Percentiles rank a stretch among this genome's conserved stretches.
Conservation (phyloP, 2,888 invertebrate species). For the Muschampia plurimacula region DNA sequence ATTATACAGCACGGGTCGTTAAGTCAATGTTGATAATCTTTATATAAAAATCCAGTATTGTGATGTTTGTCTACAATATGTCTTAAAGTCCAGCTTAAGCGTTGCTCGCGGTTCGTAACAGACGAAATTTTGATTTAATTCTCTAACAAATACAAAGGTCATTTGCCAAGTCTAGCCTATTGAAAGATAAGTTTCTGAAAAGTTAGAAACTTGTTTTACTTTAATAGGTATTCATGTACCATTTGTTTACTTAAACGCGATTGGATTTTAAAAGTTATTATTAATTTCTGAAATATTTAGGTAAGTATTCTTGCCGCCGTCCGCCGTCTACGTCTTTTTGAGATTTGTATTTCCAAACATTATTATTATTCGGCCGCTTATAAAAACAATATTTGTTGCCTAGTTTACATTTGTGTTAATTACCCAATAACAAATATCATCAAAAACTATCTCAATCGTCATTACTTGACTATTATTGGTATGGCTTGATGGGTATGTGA, state of each 20-base stretch:
- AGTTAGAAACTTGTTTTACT: not conserved
- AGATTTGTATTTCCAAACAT: no score
- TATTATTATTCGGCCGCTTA: no score
- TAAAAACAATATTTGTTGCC: no score
- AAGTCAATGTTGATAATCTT: no score
- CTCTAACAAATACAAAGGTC: constrained; percentile 11
- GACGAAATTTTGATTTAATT: constrained; percentile 1
- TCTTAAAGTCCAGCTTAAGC: constrained; percentile 3
- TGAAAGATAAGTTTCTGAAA: not conserved
- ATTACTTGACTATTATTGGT: not conserved
- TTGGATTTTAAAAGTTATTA: no score
- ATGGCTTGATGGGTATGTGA: not conserved
- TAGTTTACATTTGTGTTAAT: no score
- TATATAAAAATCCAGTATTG: no score
- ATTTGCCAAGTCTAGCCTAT: not conserved
- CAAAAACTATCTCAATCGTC: not conserved
- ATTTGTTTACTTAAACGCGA: not conserved
- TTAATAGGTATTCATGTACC: not conserved
- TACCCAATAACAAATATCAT: not conserved
- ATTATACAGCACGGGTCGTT: no score
- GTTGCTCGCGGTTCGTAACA: not conserved
- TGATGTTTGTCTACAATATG: no score
- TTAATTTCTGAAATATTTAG: no score
- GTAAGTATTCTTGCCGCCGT: no score
- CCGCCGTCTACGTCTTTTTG: no score